A percentile compares a stretch with the other conserved stretches of the same genome.
phyloP scores from a whole-genome alignment of 2,113 vertebrate species.

The Geothlypis trichas region DNA sequence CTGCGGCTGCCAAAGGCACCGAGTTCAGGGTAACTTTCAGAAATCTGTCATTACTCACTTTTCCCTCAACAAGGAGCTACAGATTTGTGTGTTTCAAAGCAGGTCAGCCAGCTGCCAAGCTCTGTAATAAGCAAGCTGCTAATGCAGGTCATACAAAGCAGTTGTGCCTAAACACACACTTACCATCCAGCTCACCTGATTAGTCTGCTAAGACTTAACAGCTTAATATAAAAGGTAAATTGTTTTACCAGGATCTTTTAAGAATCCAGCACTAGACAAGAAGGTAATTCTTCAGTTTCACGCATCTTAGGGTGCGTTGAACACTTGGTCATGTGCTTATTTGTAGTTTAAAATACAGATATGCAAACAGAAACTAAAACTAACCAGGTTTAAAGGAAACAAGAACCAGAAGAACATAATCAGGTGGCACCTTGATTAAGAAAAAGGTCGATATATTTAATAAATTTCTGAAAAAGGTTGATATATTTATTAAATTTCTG shows the following conservation, averaged over 20 bases:
- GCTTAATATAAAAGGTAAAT: neutral
- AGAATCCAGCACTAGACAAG: neutral
- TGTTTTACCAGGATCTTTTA: neutral
- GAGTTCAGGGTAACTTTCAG: slow-evolving; percentile 67
- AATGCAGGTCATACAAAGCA: slow-evolving; percentile 34
- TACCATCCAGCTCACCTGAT: slow-evolving; percentile 36
- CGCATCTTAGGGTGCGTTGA: neutral
- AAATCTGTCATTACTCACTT: slow-evolving; percentile 53
- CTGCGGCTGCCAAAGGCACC: slow-evolving; percentile 59
- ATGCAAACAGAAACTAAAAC: neutral
- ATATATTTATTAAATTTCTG: neutral
- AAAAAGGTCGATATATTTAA: neutral
- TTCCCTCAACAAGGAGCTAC: slow-evolving; percentile 44
- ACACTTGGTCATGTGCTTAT: neutral
- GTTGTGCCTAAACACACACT: neutral
- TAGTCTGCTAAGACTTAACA: slow-evolving; percentile 7
- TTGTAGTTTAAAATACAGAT: neutral
- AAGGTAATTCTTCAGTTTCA: neutral
- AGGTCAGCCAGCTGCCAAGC: slow-evolving; percentile 64
- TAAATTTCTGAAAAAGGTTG: neutral
- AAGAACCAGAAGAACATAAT: neutral
- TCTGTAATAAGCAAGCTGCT: slow-evolving; percentile 39
- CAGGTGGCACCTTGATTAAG: neutral
- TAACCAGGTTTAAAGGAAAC: neutral
- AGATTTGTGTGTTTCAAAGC: slow-evolving; percentile 50